Base-by-base conservation (phyloP, 2,113 vertebrate genomes). In the Silurus glanis region DNA sequence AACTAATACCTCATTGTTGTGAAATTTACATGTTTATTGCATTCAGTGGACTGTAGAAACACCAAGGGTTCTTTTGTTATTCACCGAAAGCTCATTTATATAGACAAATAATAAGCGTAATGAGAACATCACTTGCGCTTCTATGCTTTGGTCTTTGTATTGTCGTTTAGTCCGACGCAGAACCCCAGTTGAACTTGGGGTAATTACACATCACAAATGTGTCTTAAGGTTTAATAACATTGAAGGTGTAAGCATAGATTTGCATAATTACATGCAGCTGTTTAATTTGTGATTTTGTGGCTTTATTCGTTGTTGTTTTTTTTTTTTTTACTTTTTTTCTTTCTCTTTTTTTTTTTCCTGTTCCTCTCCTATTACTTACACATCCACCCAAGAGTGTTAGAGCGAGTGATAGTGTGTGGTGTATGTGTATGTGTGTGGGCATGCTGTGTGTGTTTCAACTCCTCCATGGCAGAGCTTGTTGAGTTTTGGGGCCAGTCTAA, bases 161-260 rank as follows among this genome's bases (percentile, higher is more conserved):
- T 94, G 93, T 93, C 91, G 89, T 83, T 88, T 92, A 89, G 91
- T 92, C 91, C 90, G 85, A 90, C 91, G 88, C 92, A 89, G 91
- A 93, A 92, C 90, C 92, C 90, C 88, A 91, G 90, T 92, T 93
- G 93, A 94, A 93, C 93, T 88, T 80, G 17, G 91, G 94, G 91
- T 94, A 95, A 95, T 95, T 93, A 93, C 93, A 94, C 91, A 90
- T 91, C 82, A 86, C 90, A 91, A 93, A 92, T 92, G 93, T 92
- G 93, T 93, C 93, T 94, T 93, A 94, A 93, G 93, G 93, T 93
- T 94, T 95, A 94, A 95, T 95, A 93, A 91, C 93, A 89, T 91
- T 93, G 92, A 95, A 94, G 92, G 92, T 92, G 93, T 94, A 94
- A 94, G 94, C 92, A 91, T 76, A 88, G 86, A 94, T 94, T 95